Evolutionary conservation across 53 echinoderm and acorn worm species (phyloP), one percentile per base, ranked within the genome.

Genomic region (Holothuria leucospilota): DNA sequence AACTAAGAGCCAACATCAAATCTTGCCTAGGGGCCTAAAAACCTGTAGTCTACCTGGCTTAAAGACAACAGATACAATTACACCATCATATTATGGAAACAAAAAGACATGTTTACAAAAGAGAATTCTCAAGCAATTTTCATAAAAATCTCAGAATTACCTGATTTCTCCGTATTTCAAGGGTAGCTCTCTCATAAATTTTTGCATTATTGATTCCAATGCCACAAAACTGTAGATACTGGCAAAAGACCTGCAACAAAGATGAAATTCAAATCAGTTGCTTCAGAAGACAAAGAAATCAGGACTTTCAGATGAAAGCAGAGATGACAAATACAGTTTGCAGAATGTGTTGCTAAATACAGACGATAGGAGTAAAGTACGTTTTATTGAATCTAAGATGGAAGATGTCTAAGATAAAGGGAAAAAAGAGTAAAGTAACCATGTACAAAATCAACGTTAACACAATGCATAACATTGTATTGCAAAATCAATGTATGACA

Each of bases 141-240:
- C 25, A 40, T 18, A 14, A 20, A 67, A 67, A 5, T 29, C n/a
- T 40, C 83, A 83, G 34, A 64, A 80, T 61, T 89, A 96, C 97
- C 95, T 97, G 93, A 85, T 97, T 97, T 51, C 97, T 93, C 83
- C 95, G 89, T 53, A 97, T 93, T 93, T 97, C 97, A 81, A 97
- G 88, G 29, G 93, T 95, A 85, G 97, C 94, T 66, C 93, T 85
- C 78, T 95, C 95, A 82, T 95, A 97, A 34, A 95, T 90, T 41
- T 93, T 91, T 63, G 97, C 97, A 90, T 97, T 97, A 80, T 94
- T 95, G 86, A 97, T 97, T 67, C 97, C 97, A 24, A 97, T 97
- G 39, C 97, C 97, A 92, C 94, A 95, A 81, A 97, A 97, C 81
- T 97, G 97, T 20, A 97, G 92, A 84, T 97, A 97, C 72, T 97